These are phyloP conservation scores for Sebastes itinus DNA, from an alignment of 2,797 vertebrate species.

Conservation along the genomic window DNA sequence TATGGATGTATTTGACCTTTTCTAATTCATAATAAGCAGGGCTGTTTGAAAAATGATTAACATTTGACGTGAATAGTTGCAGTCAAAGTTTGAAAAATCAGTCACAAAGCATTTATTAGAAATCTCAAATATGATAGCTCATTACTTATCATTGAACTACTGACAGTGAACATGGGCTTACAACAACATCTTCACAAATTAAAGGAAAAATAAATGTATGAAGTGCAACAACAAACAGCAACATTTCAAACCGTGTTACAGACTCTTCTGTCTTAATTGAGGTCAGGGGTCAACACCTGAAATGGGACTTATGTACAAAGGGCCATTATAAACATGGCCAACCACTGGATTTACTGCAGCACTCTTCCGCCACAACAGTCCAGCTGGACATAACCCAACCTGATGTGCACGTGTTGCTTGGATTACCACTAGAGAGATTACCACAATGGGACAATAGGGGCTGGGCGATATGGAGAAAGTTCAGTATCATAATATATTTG, in stretches of 20 bases:
- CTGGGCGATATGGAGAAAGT: no score
- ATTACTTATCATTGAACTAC: no score
- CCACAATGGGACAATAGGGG: neutral
- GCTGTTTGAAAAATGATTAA: no score
- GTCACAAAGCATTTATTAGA: no score
- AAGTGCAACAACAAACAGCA: neutral
- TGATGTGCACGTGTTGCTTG: neutral
- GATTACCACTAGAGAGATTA: neutral
- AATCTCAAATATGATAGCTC: no score
- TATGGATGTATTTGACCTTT: no score
- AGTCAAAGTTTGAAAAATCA: no score
- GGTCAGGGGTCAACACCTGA: neutral
- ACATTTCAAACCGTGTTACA: neutral
- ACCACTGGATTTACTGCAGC: neutral
- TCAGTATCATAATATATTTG: no score
- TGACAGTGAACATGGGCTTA: no score
- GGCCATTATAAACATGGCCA: neutral
- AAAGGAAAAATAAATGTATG: no score
- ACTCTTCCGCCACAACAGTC: neutral
- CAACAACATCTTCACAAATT: neutral
- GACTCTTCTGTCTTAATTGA: neutral
- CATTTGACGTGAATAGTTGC: no score
- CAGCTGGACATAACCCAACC: neutral
- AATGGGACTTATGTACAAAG: neutral
- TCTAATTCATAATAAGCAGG: no score